phyloP scores from a whole-genome alignment of 2,113 vertebrate species.

The Cettia cetti region DNA sequence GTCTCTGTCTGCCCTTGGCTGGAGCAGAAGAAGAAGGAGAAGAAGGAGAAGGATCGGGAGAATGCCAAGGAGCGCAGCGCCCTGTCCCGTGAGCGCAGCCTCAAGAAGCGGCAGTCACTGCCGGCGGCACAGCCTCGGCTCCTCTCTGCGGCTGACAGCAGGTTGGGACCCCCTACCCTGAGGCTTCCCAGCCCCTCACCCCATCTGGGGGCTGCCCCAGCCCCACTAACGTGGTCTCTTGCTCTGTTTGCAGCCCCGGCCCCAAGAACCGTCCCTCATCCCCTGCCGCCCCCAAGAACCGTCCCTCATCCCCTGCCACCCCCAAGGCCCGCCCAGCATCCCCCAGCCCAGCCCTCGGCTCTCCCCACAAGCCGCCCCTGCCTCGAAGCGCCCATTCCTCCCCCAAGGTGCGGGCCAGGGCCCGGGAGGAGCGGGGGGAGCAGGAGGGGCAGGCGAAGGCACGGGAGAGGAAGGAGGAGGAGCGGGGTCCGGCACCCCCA shows the following conservation, averaged over 20 bases:
- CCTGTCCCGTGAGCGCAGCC: conserved; percentile 82
- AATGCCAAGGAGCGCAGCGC: conserved; percentile 92
- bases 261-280: neutral
- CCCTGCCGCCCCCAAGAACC: neutral
- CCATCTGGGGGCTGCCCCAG: neutral
- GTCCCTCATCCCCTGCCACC: conserved; percentile 63
- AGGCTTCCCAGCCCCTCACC: neutral
- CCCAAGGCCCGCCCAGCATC: conserved; percentile 78
- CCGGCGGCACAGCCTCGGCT: conserved; percentile 65
- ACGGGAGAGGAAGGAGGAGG: conserved; percentile 66
- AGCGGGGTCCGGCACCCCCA: conserved; percentile 34
- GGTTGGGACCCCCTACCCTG: neutral
- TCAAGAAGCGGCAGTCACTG: conserved; percentile 89
- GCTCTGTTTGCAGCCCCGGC: conserved; percentile 70
- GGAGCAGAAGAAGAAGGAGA: conserved; percentile 90
- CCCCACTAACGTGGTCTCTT: neutral
- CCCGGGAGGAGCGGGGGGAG: conserved; percentile 74
- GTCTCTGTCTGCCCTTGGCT: neutral
- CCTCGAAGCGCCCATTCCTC: conserved; percentile 74
- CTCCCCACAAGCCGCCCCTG: conserved; percentile 78
- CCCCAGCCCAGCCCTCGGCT: conserved; percentile 70
- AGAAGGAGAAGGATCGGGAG: conserved; percentile 94
- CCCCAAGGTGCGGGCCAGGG: conserved; percentile 73
- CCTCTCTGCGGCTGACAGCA: conserved; percentile 8
- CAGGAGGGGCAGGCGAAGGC: conserved; percentile 65